A percentile compares a stretch with the other conserved stretches of the same genome.
Evolutionary conservation across 2,888 invertebrate genomes (phyloP).

Genomic region (Campoplex nolae): DNA sequence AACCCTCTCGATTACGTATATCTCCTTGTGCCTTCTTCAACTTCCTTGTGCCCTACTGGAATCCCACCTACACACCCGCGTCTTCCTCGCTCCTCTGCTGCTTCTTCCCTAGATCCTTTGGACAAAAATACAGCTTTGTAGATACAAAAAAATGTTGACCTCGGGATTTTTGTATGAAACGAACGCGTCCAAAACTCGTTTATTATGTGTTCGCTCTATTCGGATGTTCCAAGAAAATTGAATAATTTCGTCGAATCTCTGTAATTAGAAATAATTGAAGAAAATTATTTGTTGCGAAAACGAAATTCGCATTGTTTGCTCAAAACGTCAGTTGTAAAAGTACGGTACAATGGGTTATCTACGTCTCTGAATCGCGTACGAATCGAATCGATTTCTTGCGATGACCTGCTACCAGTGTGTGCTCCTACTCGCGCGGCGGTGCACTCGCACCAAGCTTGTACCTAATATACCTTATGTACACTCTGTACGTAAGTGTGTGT

Average conservation of each 20-base stretch:
- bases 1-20: conserved; percentile 17
- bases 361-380: conserved; percentile 59
- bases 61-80: no score
- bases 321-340: conserved; percentile 15
- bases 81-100: no score
- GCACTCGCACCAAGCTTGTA: conserved; percentile 56
- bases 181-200: neutral
- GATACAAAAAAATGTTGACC: neutral
- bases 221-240: no score
- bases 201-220: neutral
- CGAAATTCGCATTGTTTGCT: conserved; percentile 28
- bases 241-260: no score
- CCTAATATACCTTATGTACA: conserved; percentile 27
- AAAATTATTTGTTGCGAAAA: neutral
- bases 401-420: conserved; percentile 60
- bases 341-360: conserved; percentile 43
- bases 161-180: neutral
- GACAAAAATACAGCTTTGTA: conserved; percentile 44
- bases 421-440: conserved; percentile 46
- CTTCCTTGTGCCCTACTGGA: no score
- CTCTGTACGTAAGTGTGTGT: neutral
- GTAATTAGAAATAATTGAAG: neutral
- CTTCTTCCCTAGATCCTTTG: neutral
- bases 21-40: conserved; percentile 30
- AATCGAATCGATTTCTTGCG: conserved; percentile 67